Conservation (phyloP, 2,797 vertebrate species). For the Bovichtus variegatus region DNA sequence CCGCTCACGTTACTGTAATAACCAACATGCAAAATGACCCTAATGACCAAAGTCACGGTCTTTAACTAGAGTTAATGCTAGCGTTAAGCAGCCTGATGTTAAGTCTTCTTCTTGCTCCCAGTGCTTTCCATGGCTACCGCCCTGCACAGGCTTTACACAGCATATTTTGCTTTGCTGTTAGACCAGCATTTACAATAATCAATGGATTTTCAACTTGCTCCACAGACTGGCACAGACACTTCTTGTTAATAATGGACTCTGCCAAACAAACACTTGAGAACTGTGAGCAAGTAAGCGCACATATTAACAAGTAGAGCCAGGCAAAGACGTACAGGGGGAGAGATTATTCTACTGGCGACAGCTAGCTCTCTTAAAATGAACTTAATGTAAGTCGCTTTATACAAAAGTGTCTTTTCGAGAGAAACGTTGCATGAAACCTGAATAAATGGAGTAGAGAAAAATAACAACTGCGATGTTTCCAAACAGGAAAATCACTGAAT, state of each 20-base stretch:
- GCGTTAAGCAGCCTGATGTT: conserved; percentile 26
- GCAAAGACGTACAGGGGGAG: neutral
- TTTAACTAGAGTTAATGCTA: conserved; percentile 16
- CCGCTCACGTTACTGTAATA: conserved; percentile 16
- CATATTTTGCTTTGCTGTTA: conserved; percentile 40
- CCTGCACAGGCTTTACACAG: conserved; percentile 49
- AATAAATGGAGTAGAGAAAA: neutral
- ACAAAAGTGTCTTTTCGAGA: too few relatives aligned
- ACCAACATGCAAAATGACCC: conserved; percentile 19
- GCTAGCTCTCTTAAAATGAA: neutral
- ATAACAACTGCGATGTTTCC: neutral
- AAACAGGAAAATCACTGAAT: neutral
- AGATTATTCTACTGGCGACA: neutral
- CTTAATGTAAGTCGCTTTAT: too few relatives aligned
- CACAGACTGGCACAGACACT: conserved; percentile 50
- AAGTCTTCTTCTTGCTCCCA: conserved; percentile 27
- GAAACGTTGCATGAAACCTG: neutral
- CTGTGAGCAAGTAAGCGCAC: conserved; percentile 1
- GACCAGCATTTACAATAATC: conserved; percentile 56
- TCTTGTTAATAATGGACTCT: conserved; percentile 46
- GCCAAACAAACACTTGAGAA: conserved; percentile 37
- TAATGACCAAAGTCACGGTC: conserved; percentile 10
- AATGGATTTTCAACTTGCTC: conserved; percentile 49
- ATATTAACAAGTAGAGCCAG: conserved; percentile 18
- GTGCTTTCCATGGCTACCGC: conserved; percentile 35